Percentiles rank a stretch among this genome's conserved stretches.
Evolutionary conservation across 2,797 vertebrate genomes (phyloP).

Genomic region (Chelon labrosus): DNA sequence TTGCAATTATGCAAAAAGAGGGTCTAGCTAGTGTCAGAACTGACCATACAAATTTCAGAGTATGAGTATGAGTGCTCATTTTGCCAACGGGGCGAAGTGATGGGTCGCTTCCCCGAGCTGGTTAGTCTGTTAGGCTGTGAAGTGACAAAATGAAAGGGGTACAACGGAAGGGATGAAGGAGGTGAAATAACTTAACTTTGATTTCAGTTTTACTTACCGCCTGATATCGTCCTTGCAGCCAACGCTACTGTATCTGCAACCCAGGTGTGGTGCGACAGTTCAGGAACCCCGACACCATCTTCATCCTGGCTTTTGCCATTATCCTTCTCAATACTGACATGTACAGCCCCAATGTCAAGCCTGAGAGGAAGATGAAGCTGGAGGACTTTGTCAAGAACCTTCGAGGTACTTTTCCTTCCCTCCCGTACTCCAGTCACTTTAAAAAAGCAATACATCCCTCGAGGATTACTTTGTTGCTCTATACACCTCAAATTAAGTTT

Average conservation of each 20-base stretch:
- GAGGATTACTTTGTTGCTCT: constrained; percentile 21
- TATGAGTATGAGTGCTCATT: no score
- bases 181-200: not conserved
- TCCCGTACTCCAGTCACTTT: constrained; percentile 9
- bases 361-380: constrained; percentile 98
- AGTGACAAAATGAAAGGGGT: no score
- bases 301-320: constrained; percentile 97
- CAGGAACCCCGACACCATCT: constrained; percentile 97
- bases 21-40: no score
- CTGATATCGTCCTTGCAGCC: constrained; percentile 77
- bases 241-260: constrained; percentile 98
- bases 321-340: constrained; percentile 98
- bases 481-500: constrained; percentile 46
- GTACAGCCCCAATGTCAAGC: constrained; percentile 99
- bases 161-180: no score
- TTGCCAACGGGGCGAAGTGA: no score
- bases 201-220: not conserved
- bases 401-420: constrained; percentile 84
- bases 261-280: constrained; percentile 96
- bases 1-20: no score
- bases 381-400: constrained; percentile 99
- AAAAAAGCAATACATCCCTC: constrained; percentile 10
- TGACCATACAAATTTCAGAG: no score
- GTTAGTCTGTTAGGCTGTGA: no score
- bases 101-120: no score